A percentile compares a stretch with the other conserved stretches of the same genome.
phyloP scores from a whole-genome alignment of 2,113 vertebrate species.

The Psophia crepitans region DNA sequence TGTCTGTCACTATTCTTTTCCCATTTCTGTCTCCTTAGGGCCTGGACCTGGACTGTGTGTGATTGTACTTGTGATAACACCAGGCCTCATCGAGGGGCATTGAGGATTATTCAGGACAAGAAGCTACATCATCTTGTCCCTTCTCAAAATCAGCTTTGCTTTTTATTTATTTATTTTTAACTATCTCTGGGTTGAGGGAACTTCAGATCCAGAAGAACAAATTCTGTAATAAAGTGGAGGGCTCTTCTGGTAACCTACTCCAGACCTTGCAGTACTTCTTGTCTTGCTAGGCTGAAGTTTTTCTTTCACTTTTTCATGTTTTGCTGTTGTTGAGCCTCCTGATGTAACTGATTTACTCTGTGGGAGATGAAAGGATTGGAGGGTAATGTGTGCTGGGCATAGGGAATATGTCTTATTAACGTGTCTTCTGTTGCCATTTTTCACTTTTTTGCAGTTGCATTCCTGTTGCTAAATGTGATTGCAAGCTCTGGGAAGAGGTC shows the following conservation, averaged over 20 bases:
- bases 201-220: neutral
- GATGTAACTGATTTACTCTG: neutral
- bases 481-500: neutral
- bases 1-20: conserved; percentile 60
- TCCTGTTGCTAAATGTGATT: neutral
- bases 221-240: neutral
- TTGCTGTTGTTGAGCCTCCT: conserved; percentile 6
- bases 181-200: neutral
- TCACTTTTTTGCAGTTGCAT: neutral
- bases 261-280: neutral
- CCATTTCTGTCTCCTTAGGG: conserved; percentile 68
- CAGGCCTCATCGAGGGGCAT: conserved; percentile 29
- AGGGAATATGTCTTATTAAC: neutral
- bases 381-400: neutral
- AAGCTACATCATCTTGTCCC: conserved; percentile 33
- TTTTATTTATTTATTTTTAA: conserved; percentile 49
- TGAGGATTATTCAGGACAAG: conserved; percentile 46
- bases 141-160: conserved; percentile 45
- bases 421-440: neutral
- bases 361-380: neutral
- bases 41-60: conserved; percentile 51
- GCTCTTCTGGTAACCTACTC: neutral
- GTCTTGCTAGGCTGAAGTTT: neutral
- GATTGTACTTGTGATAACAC: conserved; percentile 44
- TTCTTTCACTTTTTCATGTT: conserved; percentile 2